Conservation (phyloP, 2,888 invertebrate species). For the Mechanitis messenoides region DNA sequence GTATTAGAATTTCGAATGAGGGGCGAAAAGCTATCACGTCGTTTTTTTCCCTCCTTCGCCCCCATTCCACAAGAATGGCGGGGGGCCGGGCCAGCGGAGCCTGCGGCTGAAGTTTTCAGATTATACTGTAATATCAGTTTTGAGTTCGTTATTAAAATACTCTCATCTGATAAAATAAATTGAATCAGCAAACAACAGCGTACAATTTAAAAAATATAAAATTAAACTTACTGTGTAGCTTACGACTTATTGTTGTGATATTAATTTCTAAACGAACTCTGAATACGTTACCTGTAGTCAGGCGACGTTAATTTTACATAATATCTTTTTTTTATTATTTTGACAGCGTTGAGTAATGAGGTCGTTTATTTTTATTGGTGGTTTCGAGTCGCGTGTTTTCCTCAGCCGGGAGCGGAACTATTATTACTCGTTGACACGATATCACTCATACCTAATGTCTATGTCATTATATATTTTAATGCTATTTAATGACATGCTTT, state of each 20-base stretch:
- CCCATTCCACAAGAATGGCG: slow-evolving; percentile 41
- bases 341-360: slow-evolving; percentile 73
- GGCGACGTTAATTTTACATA: slow-evolving; percentile 42
- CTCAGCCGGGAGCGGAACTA: slow-evolving; percentile 57
- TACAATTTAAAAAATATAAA: slow-evolving; percentile 35
- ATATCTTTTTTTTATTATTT: slow-evolving; percentile 52
- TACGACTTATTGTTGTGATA: slow-evolving; percentile 3
- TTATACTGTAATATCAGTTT: slow-evolving; percentile 56
- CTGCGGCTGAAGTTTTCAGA: slow-evolving; percentile 48
- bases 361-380: slow-evolving; percentile 72
- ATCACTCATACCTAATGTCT: slow-evolving; percentile 71
- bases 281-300: slow-evolving; percentile 33
- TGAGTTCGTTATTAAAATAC: slow-evolving; percentile 54
- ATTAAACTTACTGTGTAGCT: slow-evolving; percentile 37
- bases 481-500: slow-evolving; percentile 42
- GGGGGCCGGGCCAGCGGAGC: slow-evolving; percentile 32
- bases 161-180: slow-evolving; percentile 43
- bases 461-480: slow-evolving; percentile 60
- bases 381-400: slow-evolving; percentile 62
- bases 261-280: slow-evolving; percentile 19
- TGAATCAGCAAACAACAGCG: slow-evolving; percentile 25
- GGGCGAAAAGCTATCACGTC: slow-evolving; percentile 70
- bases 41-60: slow-evolving; percentile 54
- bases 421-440: slow-evolving; percentile 69
- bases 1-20: slow-evolving; percentile 75